Percentiles rank a stretch among this genome's conserved stretches.
phyloP scores from a whole-genome alignment of 2,888 invertebrate genomes.

The Xestia rhomboidea region DNA sequence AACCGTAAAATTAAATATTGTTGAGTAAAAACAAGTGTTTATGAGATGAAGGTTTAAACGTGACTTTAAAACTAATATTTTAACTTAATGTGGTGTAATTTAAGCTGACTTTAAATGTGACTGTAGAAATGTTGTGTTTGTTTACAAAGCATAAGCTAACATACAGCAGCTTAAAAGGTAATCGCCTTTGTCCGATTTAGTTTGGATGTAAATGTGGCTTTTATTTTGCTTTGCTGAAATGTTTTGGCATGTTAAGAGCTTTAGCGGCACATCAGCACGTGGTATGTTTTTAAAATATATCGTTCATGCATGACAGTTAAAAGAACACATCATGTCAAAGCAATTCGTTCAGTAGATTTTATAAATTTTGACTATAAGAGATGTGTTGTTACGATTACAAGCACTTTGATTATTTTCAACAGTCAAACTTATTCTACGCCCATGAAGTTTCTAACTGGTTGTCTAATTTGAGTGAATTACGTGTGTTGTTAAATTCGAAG shows the following conservation, averaged over 20 bases:
- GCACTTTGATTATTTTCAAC: neutral
- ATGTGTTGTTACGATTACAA: neutral
- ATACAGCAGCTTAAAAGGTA: constrained; percentile 11
- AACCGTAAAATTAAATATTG: constrained; percentile 11
- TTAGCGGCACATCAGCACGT: neutral
- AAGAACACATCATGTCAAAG: neutral
- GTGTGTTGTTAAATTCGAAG: neutral
- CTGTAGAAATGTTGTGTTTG: neutral
- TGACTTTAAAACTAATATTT: constrained; percentile 6
- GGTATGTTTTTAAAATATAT: neutral
- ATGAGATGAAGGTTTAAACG: neutral
- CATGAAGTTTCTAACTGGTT: neutral
- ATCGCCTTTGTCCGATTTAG: constrained; percentile 34
- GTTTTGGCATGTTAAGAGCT: neutral
- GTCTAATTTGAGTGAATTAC: neutral
- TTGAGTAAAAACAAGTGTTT: constrained; percentile 18
- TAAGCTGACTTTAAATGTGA: constrained; percentile 6
- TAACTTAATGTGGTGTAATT: constrained; percentile 9
- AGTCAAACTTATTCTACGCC: neutral
- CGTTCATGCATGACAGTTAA: neutral
- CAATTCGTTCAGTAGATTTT: too few relatives aligned
- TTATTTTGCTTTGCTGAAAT: constrained; percentile 15
- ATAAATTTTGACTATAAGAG: neutral
- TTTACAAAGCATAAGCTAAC: neutral
- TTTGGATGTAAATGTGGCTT: constrained; percentile 28